Base-by-base conservation (phyloP, 2,113 vertebrate species). In the Antechinus stuartii region DNA sequence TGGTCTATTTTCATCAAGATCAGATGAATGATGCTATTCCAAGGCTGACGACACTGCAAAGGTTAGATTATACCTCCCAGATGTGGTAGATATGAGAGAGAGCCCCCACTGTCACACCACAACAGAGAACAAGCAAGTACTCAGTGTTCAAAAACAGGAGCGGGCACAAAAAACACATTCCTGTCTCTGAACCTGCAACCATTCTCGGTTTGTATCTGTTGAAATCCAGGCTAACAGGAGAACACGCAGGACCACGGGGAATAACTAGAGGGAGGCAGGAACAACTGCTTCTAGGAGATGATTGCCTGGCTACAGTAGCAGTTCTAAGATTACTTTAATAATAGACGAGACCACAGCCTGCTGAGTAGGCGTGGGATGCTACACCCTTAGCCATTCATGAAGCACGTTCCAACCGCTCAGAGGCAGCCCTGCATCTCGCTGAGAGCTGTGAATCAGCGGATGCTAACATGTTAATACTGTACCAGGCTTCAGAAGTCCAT, bases 261-360 rank as follows among this genome's bases (percentile, higher is more conserved):
- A 93, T 93, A 94, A 95, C 89, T 14, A 92, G 92, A 1, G 35
- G 90, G 95, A 94, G 96, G 95, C 95, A 95, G 95, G 95, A 94
- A 93, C 96, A 94, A 92, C 91, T 84, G 26, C 93, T 96, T 94
- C 89, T 2, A 2, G 42, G 30, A 89, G 93, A 50, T 92, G 95
- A 97, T 91, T 96, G 92, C 97, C 84, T 0, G 54, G 92, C 84
- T 94, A 24, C 3, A 47, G 93, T 30, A 92, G 91, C 68, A 47
- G 93, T 92, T 97, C 96, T n/a, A 92, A 95, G 76, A 92, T 95
- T 56, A 93, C 95, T 97, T 96, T 95, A 96, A 97, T 97, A 95
- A 93, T 0, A 54, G 92, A 92, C 47, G 5, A 89, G 93, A 97
- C 54, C 93, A 96, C 91, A 93, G 95, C 95, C 84, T 95, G 95